Evolutionary conservation across 2,888 invertebrate genomes (phyloP), one percentile per base, ranked within the genome.

Genomic region (Gymnocheta viridis): DNA sequence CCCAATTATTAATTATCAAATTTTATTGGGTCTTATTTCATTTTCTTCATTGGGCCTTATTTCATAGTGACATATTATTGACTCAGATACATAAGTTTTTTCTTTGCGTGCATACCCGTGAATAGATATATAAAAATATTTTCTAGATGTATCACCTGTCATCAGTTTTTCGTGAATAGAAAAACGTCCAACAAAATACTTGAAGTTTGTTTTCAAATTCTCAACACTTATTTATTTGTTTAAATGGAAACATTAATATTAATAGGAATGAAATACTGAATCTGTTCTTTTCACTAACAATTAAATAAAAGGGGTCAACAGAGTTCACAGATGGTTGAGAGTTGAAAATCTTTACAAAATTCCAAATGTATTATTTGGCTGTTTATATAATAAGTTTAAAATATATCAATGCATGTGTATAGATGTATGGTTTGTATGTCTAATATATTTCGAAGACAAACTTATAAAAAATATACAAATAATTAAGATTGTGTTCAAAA

Each of bases 281-380:
- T 41, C n/a, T n/a, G n/a, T n/a, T n/a, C n/a, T n/a, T n/a, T n/a
- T n/a, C n/a, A 41, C 4, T 7, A 44, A 44, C 17, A 44, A 22
- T 1, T 10, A 47, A 47, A 10, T 10, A 19, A 47, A 19, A 7
- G 19, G 56, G 64, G 76, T 70, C 70, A 66, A 58, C 38, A 29
- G 32, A 70, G 64, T 82, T 82, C 76, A 77, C 49, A 77, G 4
- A 58, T 49, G 66, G 66, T 44, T 51, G 41, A 58, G 32, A 38
- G 58, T 17, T 17, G 2, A 49, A 60, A 60, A 60, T 80, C 56
- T 73, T 56, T 27, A 74, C 17, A 41, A 76, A 47, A 44, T 66
- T 66, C 29, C 19, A 32, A 29, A 22, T 41, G 19, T 44, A 32
- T 2, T 22, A 44, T 56, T 56, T 56, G 10, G 56, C 38, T 14